These are phyloP conservation scores for Gymnocypris eckloni DNA, from an alignment of 2,797 vertebrate genomes.

Conservation along the genomic window DNA sequence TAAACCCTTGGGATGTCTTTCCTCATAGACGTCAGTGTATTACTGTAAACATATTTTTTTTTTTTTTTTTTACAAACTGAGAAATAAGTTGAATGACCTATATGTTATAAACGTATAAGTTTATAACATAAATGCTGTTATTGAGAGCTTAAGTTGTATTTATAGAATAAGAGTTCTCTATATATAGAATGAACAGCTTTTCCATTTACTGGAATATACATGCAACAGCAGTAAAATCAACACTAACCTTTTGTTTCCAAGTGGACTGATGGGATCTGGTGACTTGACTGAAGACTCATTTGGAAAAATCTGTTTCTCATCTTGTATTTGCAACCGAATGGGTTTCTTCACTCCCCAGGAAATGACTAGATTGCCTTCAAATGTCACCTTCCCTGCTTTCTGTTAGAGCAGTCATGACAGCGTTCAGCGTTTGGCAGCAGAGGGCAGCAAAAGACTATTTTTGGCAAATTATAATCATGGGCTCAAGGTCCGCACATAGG, in stretches of 20 bases:
- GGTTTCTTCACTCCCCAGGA: conserved; percentile 89
- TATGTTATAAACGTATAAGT: too few species aligned
- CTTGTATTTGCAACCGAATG: conserved; percentile 91
- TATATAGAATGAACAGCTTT: not conserved
- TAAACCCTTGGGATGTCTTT: not conserved
- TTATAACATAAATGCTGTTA: not conserved
- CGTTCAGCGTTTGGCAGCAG: not conserved
- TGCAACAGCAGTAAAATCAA: not conserved
- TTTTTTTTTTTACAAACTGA: not conserved
- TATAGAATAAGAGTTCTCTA: not conserved
- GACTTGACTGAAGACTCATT: conserved; percentile 63
- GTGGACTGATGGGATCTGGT: conserved; percentile 71
- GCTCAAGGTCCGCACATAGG: not conserved
- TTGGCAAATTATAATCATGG: too few species aligned
- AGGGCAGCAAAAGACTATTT: not conserved
- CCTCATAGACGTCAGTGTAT: not conserved
- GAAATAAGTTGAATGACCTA: not conserved
- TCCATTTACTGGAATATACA: not conserved
- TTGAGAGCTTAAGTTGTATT: not conserved
- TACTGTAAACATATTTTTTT: not conserved
- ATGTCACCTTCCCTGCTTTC: conserved; percentile 71
- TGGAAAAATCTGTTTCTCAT: conserved; percentile 83
- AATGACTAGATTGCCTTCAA: conserved; percentile 89
- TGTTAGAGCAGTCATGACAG: conserved; percentile 51
- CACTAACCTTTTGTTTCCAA: conserved; percentile 81